Evolutionary conservation across 2,113 vertebrate genomes (phyloP).

Genomic region (Macrotus californicus): DNA sequence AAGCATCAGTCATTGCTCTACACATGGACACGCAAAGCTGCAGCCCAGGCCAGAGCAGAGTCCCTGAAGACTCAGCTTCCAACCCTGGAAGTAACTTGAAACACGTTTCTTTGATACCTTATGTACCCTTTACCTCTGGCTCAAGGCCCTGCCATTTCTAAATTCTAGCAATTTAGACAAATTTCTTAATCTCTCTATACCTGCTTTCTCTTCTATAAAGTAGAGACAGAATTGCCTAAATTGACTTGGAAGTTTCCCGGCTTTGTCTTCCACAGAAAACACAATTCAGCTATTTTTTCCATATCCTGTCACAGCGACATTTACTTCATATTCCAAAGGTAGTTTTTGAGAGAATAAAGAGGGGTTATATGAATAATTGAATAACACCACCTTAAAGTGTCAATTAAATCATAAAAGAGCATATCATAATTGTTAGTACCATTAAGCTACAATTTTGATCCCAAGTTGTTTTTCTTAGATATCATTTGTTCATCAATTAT

Average conservation of each 20-base stretch:
- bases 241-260: not conserved
- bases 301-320: not conserved
- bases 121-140: not conserved
- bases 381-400: not conserved
- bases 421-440: not conserved
- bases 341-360: conserved; percentile 43
- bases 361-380: conserved; percentile 28
- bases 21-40: rapidly evolving
- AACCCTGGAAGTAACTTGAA: not conserved
- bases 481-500: not conserved
- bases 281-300: not conserved
- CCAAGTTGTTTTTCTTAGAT: not conserved
- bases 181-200: conserved; percentile 16
- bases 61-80: not conserved
- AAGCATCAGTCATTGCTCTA: not conserved
- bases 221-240: not conserved
- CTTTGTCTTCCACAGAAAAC: not conserved
- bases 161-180: not conserved
- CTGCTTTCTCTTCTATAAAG: not conserved
- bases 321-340: conserved; percentile 19
- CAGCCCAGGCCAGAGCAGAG: not conserved
- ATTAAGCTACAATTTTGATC: not conserved
- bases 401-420: not conserved
- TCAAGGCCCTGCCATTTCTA: not conserved
- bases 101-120: not conserved